Conservation (phyloP, 2,113 vertebrate species). For the Probosciger aterrimus region DNA sequence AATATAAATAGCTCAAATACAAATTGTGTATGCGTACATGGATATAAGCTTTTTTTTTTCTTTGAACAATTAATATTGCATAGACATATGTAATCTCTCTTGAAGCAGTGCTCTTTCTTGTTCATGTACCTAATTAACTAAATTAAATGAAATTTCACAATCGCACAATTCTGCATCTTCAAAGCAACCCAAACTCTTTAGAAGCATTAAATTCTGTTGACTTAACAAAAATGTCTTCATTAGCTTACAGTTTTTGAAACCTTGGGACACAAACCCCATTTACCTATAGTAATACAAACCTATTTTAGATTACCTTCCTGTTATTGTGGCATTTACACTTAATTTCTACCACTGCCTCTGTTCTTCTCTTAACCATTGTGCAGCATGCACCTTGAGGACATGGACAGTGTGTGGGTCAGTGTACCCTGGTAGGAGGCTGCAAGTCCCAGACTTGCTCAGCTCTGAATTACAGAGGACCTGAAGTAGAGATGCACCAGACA, state of each 20-base stretch:
- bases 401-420: accelerated
- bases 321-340: neutral
- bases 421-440: neutral
- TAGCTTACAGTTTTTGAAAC: neutral
- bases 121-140: neutral
- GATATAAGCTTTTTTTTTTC: neutral
- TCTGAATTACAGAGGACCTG: neutral
- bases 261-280: neutral
- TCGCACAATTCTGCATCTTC: neutral
- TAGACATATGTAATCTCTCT: neutral
- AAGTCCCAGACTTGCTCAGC: neutral
- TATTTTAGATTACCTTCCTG: neutral
- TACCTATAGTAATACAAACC: neutral
- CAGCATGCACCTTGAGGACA: neutral
- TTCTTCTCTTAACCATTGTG: neutral
- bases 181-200: neutral
- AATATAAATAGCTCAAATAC: neutral
- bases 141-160: neutral
- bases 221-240: neutral
- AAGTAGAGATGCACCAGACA: neutral
- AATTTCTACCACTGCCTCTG: neutral
- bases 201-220: neutral
- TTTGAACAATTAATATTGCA: neutral
- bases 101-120: neutral
- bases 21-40: neutral